Evolutionary conservation across 2,113 vertebrate species (phyloP).

Genomic region (Camelus bactrianus): DNA sequence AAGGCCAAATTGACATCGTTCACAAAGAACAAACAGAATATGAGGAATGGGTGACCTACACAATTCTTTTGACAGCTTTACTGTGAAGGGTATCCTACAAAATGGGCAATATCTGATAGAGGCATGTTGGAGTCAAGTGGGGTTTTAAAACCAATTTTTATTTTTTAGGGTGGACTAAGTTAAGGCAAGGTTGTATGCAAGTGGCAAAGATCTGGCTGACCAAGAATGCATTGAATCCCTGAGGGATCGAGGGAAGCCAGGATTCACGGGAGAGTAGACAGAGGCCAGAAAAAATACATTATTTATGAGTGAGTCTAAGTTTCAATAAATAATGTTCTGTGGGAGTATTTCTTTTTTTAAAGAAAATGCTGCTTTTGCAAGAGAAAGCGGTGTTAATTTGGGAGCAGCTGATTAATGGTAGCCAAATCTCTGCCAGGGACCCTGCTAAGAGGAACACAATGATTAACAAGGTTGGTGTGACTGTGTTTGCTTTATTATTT

Average conservation of each 20-base stretch:
- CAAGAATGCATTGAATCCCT: background rate
- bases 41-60: background rate
- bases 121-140: background rate
- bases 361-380: background rate
- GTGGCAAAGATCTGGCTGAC: background rate
- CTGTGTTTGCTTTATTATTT: background rate
- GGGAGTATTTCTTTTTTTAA: background rate
- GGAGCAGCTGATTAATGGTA: background rate
- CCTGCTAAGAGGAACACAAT: background rate
- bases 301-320: conserved; percentile 6
- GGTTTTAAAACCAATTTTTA: background rate
- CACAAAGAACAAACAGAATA: background rate
- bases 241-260: background rate
- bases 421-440: background rate
- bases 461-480: background rate
- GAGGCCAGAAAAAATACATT: background rate
- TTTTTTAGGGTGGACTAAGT: background rate
- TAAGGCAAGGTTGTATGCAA: background rate
- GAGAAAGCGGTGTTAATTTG: conserved; percentile 14
- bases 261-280: background rate
- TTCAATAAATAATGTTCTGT: background rate
- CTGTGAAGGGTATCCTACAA: background rate
- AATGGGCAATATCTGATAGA: background rate
- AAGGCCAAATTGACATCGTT: background rate
- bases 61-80: background rate